These are phyloP conservation scores for Gasterosteus nipponicus DNA, from an alignment of 2,113 vertebrate species.

Conservation along the genomic window DNA sequence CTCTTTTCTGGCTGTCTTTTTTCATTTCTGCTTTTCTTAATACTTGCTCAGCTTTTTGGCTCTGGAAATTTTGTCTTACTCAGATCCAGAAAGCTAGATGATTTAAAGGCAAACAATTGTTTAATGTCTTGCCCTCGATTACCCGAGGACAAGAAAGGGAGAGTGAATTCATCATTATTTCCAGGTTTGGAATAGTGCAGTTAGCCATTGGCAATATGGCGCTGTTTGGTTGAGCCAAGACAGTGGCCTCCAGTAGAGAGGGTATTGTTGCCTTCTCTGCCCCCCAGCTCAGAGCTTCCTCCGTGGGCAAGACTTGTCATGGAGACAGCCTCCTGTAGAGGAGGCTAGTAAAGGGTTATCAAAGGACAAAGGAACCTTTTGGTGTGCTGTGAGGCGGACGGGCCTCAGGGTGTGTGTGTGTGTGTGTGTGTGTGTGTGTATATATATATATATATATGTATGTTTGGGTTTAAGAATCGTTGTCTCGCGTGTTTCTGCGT, in stretches of 20 bases:
- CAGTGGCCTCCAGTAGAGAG: constrained; percentile 45
- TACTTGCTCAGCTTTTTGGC: constrained; percentile 23
- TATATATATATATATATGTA: constrained; percentile 36
- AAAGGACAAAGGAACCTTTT: constrained; percentile 79
- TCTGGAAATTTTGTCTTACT: constrained; percentile 38
- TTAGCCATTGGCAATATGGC: not conserved
- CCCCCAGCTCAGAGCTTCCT: constrained; percentile 59
- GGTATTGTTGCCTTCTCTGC: constrained; percentile 63
- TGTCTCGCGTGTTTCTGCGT: constrained; percentile 33
- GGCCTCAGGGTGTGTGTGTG: constrained; percentile 36
- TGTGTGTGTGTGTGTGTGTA: constrained; percentile 39
- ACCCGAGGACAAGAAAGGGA: constrained; percentile 1
- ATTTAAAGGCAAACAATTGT: constrained; percentile 42
- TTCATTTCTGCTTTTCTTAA: constrained; percentile 37
- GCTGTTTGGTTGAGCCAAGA: not conserved
- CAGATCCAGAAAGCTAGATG: constrained; percentile 35
- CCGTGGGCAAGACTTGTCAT: constrained; percentile 65
- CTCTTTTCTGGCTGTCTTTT: constrained; percentile 29
- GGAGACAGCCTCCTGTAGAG: constrained; percentile 73
- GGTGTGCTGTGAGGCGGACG: constrained; percentile 71
- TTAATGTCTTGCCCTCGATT: constrained; percentile 31
- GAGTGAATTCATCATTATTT: constrained; percentile 11
- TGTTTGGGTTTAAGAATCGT: constrained; percentile 42
- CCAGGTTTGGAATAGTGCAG: constrained; percentile 7
- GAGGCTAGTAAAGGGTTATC: constrained; percentile 71